These are phyloP conservation scores for Neodiprion lecontei DNA, from an alignment of 1,140 invertebrate genomes.

Conservation along the genomic window DNA sequence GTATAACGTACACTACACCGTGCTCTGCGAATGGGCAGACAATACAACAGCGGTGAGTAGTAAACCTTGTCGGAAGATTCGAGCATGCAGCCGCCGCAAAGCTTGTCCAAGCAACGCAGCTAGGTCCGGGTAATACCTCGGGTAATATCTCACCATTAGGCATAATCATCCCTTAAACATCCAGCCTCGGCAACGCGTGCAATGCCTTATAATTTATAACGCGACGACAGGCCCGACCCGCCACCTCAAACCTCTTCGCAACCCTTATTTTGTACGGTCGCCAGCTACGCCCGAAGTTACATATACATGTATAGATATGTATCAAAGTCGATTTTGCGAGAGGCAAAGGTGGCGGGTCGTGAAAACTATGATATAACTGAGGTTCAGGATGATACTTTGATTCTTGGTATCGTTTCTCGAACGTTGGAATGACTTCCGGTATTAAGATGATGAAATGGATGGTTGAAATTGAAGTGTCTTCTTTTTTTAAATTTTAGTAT, in stretches of 20 bases:
- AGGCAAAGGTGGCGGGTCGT: too few species aligned
- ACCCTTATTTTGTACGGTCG: slow-evolving; percentile 25
- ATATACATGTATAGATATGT: slow-evolving; percentile 34
- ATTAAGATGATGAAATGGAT: too few species aligned
- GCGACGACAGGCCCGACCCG: slow-evolving; percentile 34
- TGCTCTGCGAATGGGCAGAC: too few species aligned
- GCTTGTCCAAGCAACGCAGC: slow-evolving; percentile 20
- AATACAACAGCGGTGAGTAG: slow-evolving; percentile 37
- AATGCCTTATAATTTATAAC: slow-evolving; percentile 58
- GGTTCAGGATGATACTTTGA: too few species aligned
- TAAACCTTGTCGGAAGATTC: slow-evolving; percentile 63
- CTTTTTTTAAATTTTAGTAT: too few species aligned
- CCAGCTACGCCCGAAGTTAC: slow-evolving; percentile 21
- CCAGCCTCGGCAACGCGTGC: slow-evolving; percentile 29
- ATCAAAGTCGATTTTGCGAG: slow-evolving; percentile 34
- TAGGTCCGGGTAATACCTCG: slow-evolving; percentile 59
- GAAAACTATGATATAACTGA: too few species aligned
- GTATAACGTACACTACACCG: too few species aligned
- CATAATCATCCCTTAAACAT: slow-evolving; percentile 63
- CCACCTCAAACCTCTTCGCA: slow-evolving; percentile 21
- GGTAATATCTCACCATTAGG: slow-evolving; percentile 65
- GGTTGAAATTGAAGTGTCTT: too few species aligned
- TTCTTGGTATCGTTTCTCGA: too few species aligned
- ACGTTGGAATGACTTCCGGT: too few species aligned
- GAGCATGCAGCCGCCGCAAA: slow-evolving; percentile 37